phyloP scores from a whole-genome alignment of 2,113 vertebrate genomes.

The Sclerurus mexicanus region DNA sequence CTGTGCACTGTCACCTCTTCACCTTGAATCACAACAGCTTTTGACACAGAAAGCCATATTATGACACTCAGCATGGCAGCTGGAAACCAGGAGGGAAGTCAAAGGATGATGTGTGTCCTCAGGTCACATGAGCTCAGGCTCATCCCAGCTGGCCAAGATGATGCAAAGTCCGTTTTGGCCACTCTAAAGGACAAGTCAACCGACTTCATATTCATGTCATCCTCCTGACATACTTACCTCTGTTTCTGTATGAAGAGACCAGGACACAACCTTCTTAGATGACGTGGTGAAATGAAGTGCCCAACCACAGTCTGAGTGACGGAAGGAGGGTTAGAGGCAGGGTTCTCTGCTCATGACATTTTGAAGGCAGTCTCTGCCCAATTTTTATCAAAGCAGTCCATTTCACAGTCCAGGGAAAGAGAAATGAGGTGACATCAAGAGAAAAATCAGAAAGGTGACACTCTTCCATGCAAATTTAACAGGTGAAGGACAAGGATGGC shows the following conservation, averaged over 20 bases:
- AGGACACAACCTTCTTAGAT: background rate
- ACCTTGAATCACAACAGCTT: background rate
- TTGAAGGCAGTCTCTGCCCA: background rate
- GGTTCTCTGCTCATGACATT: background rate
- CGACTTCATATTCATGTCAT: background rate
- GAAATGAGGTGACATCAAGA: background rate
- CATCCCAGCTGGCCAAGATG: background rate
- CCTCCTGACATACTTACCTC: background rate
- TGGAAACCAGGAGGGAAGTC: background rate
- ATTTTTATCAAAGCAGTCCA: background rate
- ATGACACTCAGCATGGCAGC: background rate
- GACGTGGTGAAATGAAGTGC: background rate
- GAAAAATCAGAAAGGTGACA: background rate
- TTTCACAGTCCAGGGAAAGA: background rate
- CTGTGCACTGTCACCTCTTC: background rate
- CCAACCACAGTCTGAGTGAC: background rate
- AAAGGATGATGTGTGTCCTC: background rate
- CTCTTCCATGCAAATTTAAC: background rate
- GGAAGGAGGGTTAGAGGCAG: background rate
- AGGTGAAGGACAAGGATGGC: background rate
- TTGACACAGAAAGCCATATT: background rate
- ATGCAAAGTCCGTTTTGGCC: background rate
- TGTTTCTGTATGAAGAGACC: background rate
- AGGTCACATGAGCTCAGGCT: accelerated
- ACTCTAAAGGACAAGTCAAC: background rate